Evolutionary conservation across 2,888 invertebrate species (phyloP), one percentile per base, ranked within the genome.

Genomic region (Apantesis nais): DNA sequence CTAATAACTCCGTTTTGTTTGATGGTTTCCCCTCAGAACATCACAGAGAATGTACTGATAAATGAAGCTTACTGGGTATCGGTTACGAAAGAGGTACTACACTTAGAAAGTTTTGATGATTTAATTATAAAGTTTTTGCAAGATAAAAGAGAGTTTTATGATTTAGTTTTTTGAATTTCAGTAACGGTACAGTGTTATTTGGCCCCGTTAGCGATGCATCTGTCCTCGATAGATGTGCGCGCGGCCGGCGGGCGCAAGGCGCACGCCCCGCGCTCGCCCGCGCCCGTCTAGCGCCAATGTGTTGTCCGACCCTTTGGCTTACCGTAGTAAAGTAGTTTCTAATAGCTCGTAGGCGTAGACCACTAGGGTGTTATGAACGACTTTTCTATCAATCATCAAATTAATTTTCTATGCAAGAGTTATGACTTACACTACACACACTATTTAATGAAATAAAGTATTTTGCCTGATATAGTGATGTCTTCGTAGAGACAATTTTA

Each of bases 11-110:
- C 89, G 86, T 94, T 94, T 95, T 95, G 90, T 95, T 95, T 95
- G 91, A 92, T 93, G 93, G 92, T 96, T 96, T 97, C 96, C 96
- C 96, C 96, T 96, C 98, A 98, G 98, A 98, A 98, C 96, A 98
- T 98, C 97, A 98, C 98, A 96, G 98, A 98, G 97, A 97, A 98
- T 96, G 97, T 98, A 96, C 98, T 98, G 96, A 97, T 98, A 96
- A 98, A 98, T 96, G 98, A 98, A 96, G 98, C 98, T 92, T 97
- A 97, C 96, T 98, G 98, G 98, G 97, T 98, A 96, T 97, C 97
- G 95, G 97, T 97, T 96, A 98, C 98, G 94, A 97, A 97, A 97
- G 98, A 98, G 98, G 98, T 98, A 95, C 90, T 89, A 98, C 96
- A 96, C 95, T 95, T 96, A 94, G 94, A 93, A 90, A 93, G 90